Percentiles rank a stretch among this genome's conserved stretches.
Evolutionary conservation across 1,140 invertebrate species (phyloP).

Genomic region (Drosophila eugracilis): DNA sequence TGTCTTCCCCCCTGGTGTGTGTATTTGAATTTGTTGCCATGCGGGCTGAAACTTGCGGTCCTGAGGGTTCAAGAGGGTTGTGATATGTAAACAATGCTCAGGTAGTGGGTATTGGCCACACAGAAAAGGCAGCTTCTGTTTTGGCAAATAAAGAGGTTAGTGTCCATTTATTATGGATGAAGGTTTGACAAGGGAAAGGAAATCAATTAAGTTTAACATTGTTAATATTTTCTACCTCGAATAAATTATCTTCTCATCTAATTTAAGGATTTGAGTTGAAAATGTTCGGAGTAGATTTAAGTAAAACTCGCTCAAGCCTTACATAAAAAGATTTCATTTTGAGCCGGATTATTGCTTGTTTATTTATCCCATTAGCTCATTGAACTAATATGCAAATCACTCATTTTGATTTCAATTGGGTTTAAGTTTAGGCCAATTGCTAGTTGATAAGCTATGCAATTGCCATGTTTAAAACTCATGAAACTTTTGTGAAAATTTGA

Average conservation of each 20-base stretch:
- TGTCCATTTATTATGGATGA: background rate
- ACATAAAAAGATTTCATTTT: too few relatives aligned
- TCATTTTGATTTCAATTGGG: too few relatives aligned
- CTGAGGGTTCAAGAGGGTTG: conserved; percentile 24
- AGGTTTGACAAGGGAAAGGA: background rate
- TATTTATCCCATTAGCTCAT: too few relatives aligned
- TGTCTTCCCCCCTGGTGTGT: background rate
- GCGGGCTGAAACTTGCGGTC: conserved; percentile 10
- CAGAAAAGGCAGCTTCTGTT: background rate
- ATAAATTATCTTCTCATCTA: too few relatives aligned
- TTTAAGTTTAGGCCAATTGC: too few relatives aligned
- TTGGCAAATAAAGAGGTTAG: conserved; percentile 2
- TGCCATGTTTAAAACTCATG: background rate
- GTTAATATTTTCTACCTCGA: background rate
- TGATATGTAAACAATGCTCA: conserved; percentile 66
- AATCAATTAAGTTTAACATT: background rate
- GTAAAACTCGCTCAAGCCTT: too few relatives aligned
- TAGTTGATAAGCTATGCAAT: background rate
- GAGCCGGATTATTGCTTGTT: too few relatives aligned
- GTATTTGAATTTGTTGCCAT: conserved; percentile 12
- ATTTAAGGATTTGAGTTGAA: too few relatives aligned
- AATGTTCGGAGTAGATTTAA: too few relatives aligned
- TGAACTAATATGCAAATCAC: too few relatives aligned
- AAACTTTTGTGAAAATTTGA: background rate
- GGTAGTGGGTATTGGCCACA: conserved; percentile 5